Evolutionary conservation across 2,888 invertebrate species (phyloP).

Genomic region (Morpho achilles): DNA sequence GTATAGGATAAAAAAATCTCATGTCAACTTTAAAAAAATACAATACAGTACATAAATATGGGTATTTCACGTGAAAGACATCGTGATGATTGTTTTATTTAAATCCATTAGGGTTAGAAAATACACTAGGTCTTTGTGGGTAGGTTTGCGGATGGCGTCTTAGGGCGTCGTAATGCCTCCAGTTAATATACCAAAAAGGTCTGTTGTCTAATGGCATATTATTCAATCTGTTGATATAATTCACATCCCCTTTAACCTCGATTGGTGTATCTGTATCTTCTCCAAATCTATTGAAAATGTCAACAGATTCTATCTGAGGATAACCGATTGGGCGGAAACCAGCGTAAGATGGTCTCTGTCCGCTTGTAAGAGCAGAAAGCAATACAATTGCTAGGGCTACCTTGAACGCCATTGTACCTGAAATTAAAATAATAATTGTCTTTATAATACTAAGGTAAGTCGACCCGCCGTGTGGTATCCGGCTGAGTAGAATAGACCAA

Average conservation of each 20-base stretch:
- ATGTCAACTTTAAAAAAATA: no score
- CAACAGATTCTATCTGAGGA: slow-evolving; percentile 68
- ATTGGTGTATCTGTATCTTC: slow-evolving; percentile 64
- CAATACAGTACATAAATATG: no score
- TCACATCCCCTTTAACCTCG: slow-evolving; percentile 78
- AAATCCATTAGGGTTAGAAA: slow-evolving; percentile 20
- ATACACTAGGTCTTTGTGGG: slow-evolving; percentile 46
- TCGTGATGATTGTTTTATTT: no score
- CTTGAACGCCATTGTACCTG: slow-evolving; percentile 28
- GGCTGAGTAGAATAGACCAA: no score
- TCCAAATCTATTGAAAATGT: slow-evolving; percentile 67
- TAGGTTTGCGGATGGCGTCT: slow-evolving; percentile 55
- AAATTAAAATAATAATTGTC: slow-evolving; percentile 3
- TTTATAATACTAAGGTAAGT: no score
- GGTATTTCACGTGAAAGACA: no score
- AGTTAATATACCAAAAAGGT: slow-evolving; percentile 85
- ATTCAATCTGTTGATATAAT: slow-evolving; percentile 75
- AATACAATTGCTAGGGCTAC: slow-evolving; percentile 15
- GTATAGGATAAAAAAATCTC: no score
- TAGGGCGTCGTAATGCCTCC: slow-evolving; percentile 78
- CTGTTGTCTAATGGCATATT: slow-evolving; percentile 80
- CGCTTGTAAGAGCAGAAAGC: slow-evolving; percentile 29
- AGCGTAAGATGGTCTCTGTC: slow-evolving; percentile 84
- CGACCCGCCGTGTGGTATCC: no score
- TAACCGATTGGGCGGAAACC: slow-evolving; percentile 79